Evolutionary conservation across 2,797 vertebrate genomes (phyloP), one percentile per base, ranked within the genome.

Genomic region (Sebastes dallii): DNA sequence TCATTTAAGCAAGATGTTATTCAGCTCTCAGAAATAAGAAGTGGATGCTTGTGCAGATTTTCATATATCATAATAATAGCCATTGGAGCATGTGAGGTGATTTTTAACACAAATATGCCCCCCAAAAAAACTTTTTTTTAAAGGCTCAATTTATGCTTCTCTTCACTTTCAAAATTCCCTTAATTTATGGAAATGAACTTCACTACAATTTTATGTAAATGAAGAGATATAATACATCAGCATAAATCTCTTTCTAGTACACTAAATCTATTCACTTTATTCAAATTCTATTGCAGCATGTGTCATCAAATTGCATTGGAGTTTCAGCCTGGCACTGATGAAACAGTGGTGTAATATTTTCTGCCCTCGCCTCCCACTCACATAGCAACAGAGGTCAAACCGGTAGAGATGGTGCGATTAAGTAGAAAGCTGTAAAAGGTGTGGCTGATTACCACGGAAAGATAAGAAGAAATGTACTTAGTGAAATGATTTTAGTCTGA

Each of bases 301-400:
- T 54, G 10, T 60, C 72, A 76, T 84, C 72, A 55, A 52, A 75
- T 84, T 85, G 74, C 75, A 20, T 5, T 32, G 29, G 61, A 54
- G 76, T 84, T 87, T 89, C 89, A 86, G 56, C 68, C 29, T n/a
- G 5, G 22, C 55, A 61, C 88, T 92, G 90, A 93, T 91, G 89
- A 92, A 94, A 92, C 72, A 36, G 32, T 75, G 1, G 27, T 78
- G 90, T 82, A 93, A 92, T 72, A 77, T 75, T 54, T 56, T 78
- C 80, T 73, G 52, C 85, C 77, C 58, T 52, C 11, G n/a, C 52
- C 64, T 66, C 62, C 32, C 39, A 16, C 55, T 74, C 72, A 42
- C 86, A 70, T 88, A 80, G 88, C 88, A 91, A 90, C 91, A 83
- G 78, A 92, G 78, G 84, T 86, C 78, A 83, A 36, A 42, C 29